These are phyloP conservation scores for Amorpha juglandis DNA, from an alignment of 2,888 invertebrate species.

Conservation along the genomic window DNA sequence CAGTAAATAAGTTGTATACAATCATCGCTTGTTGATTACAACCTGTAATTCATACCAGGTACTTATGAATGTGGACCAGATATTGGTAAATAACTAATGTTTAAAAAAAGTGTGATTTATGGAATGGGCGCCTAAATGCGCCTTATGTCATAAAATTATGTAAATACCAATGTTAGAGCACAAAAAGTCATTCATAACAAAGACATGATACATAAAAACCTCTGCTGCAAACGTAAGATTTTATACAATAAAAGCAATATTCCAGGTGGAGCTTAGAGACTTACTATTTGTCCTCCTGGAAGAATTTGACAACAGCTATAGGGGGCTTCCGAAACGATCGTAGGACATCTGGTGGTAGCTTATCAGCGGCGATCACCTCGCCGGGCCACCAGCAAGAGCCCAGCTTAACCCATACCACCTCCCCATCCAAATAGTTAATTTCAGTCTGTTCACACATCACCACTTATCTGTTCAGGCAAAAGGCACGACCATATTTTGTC, in stretches of 20 bases:
- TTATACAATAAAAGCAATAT: too few species aligned
- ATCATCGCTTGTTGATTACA: background rate
- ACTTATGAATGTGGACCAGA: too few species aligned
- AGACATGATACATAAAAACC: background rate
- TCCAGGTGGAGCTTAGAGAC: constrained; percentile 55
- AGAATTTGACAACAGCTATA: constrained; percentile 93
- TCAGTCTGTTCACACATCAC: constrained; percentile 89
- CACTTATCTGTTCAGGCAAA: constrained; percentile 71
- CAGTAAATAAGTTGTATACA: too few species aligned
- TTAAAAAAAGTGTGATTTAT: background rate
- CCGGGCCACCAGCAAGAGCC: constrained; percentile 94
- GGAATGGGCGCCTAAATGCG: constrained; percentile 33
- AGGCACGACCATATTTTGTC: constrained; percentile 81
- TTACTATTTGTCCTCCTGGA: constrained; percentile 93
- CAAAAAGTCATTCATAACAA: constrained; percentile 37
- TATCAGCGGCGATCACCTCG: constrained; percentile 87
- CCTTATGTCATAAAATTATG: constrained; percentile 43
- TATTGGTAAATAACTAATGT: background rate
- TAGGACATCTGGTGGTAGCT: constrained; percentile 87
- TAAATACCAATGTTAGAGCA: constrained; percentile 47
- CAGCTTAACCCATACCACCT: constrained; percentile 94
- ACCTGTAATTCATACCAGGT: too few species aligned
- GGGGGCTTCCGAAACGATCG: constrained; percentile 87
- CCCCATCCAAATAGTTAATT: constrained; percentile 88
- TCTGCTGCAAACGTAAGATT: background rate